These are phyloP conservation scores for Rallus limicola DNA, from an alignment of 2,113 vertebrate species.

Conservation along the genomic window DNA sequence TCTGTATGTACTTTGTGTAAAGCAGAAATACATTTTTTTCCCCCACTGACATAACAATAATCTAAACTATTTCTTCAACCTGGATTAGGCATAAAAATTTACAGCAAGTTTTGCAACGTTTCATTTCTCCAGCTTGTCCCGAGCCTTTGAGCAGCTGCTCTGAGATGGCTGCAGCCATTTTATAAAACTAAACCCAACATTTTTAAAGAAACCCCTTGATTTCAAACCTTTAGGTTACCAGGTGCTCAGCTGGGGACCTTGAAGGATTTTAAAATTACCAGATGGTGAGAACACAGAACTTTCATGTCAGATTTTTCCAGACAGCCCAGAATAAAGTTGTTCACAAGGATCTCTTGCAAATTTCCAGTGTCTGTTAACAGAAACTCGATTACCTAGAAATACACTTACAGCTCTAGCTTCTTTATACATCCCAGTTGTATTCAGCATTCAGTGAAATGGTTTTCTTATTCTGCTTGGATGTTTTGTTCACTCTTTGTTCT, in stretches of 20 bases:
- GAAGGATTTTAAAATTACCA: not conserved
- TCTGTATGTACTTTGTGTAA: not conserved
- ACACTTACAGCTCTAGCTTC: not conserved
- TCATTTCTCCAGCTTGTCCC: not conserved
- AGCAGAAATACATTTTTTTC: not conserved
- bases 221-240: not conserved
- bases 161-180: not conserved
- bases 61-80: not conserved
- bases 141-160: not conserved
- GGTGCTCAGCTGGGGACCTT: not conserved
- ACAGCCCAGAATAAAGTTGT: not conserved
- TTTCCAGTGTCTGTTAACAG: not conserved
- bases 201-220: not conserved
- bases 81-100: not conserved
- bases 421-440: not conserved
- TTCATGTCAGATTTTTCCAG: not conserved
- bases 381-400: not conserved
- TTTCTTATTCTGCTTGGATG: not conserved
- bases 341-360: not conserved
- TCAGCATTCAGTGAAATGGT: not conserved
- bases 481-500: not conserved
- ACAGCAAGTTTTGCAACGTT: not conserved
- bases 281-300: not conserved
- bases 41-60: not conserved
- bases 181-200: not conserved